Conservation (phyloP, 1,140 invertebrate genomes). For the Ostrea edulis region DNA sequence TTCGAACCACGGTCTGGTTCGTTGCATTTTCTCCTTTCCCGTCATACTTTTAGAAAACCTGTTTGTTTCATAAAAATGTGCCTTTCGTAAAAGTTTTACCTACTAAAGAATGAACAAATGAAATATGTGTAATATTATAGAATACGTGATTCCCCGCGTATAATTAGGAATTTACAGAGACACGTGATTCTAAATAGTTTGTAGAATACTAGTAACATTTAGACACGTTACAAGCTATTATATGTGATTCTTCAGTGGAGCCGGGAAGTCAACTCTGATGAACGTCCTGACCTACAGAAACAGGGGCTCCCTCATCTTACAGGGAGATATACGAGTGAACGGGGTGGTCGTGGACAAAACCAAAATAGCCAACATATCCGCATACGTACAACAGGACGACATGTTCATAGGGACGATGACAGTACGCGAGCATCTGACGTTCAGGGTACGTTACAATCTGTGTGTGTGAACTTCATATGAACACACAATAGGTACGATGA, state of each 20-base stretch:
- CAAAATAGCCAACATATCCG: constrained; percentile 86
- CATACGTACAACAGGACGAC: constrained; percentile 94
- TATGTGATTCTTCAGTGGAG: constrained; percentile 84
- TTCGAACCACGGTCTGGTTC: too few relatives aligned
- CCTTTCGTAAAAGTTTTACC: too few relatives aligned
- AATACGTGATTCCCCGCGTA: too few relatives aligned
- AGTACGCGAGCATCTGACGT: constrained; percentile 81
- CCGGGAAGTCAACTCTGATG: constrained; percentile 96
- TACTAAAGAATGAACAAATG: too few relatives aligned
- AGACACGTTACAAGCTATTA: not conserved
- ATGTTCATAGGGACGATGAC: constrained; percentile 82
- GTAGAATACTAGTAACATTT: not conserved
- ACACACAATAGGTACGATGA: constrained; percentile 81
- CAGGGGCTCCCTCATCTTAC: constrained; percentile 85
- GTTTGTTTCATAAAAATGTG: too few relatives aligned
- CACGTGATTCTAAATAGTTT: not conserved
- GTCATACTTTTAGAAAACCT: too few relatives aligned
- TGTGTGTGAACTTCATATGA: too few relatives aligned
- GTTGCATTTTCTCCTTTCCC: too few relatives aligned
- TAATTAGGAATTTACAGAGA: too few relatives aligned
- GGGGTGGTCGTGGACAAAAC: constrained; percentile 77
- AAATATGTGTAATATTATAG: too few relatives aligned
- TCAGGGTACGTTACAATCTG: constrained; percentile 77
- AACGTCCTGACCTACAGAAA: constrained; percentile 92
- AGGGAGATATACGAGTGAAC: constrained; percentile 83